Base-by-base conservation (phyloP, 2,113 vertebrate genomes). In the Callipepla squamata region DNA sequence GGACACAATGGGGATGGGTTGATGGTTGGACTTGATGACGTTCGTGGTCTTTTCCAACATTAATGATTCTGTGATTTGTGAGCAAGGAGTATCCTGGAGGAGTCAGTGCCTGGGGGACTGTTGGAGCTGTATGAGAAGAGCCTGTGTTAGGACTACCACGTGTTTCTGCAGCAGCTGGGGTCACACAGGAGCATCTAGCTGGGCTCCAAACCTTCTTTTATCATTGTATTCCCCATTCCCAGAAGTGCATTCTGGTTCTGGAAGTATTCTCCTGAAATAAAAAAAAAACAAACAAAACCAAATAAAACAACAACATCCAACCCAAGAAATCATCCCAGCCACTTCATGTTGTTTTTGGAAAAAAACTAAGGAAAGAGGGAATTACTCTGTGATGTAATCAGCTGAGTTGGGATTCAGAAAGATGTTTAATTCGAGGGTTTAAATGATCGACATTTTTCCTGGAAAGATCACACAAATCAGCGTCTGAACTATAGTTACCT, bases 101-200 rank as follows among this genome's bases (percentile, higher is more conserved):
- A 57, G 16, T 25, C 21, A 22, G 18, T 2, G 13, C 14, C 2
- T 4, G 36, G 25, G n/a, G 36, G 25, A 38, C 10, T 11, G 25
- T 9, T 13, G 4, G 5, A 19, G 19, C n/a, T 32, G 11, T 18
- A 36, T 40, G 47, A 38, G 42, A 62, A 22, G 30, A 55, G 7
- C 6, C 0, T 4, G 44, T 40, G 30, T 9, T 30, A 22, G 47
- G 40, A 5, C 6, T 6, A 30, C 16, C 12, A 3, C 0, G 2
- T 62, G 22, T 16, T 20, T 57, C 48, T 26, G 40, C 14, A 26
- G 8, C 32, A 67, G 11, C 55, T 51, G 77, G 38, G 30, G 47
- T 38, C 1, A 0, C 9, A 18, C 19, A 59, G 63, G 34, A 53
- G 21, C 15, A 16, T 13, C 0, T 0, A 44, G 28, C 19, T 36